Evolutionary conservation across 2,797 vertebrate genomes (phyloP), one percentile per base, ranked within the genome.

Genomic region (Luscinia luscinia): DNA sequence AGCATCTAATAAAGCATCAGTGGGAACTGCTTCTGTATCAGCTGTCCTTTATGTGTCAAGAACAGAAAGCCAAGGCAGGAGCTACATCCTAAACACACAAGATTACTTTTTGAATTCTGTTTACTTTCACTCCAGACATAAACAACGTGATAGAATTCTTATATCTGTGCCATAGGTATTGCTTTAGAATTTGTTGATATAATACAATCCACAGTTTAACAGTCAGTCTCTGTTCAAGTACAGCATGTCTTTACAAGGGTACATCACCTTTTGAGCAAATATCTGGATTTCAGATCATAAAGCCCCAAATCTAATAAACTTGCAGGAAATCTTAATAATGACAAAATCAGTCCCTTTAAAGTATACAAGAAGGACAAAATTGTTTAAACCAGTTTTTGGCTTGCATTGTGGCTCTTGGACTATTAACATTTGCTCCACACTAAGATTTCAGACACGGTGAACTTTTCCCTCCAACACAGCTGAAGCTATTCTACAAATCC

Each of bases 381-480:
- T 9, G 20, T 76, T 63, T 86, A 87, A 80, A 32, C 4, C 57
- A 38, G 11, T 18, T 86, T 64, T 27, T 34, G n/a, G 30, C 40
- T 78, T 40, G n/a, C 66, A 26, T 8, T 70, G 54, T 28, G 54
- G 78, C 95, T 94, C 90, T 94, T 91, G 82, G 49, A 61, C 67
- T 66, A 36, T 72, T 96, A 72, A 95, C 93, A 92, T 95, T 95
- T 96, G 66, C 84, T 89, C 96, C 76, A 92, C 79, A 95, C 52
- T 43, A 15, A 38, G 83, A 96, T 95, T 96, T 94, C 89, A 59
- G 74, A 51, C 55, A 20, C 2, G 1, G 9, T 96, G 96, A 97
- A 96, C 97, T 97, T 95, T 97, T 82, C 80, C 96, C 96, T 93
- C 26, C 68, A 78, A 3, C 1, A 4, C 64, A 77, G 78, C 80